These are phyloP conservation scores for Leptonema lineaticorne DNA, from an alignment of 1,140 invertebrate genomes.

Conservation along the genomic window DNA sequence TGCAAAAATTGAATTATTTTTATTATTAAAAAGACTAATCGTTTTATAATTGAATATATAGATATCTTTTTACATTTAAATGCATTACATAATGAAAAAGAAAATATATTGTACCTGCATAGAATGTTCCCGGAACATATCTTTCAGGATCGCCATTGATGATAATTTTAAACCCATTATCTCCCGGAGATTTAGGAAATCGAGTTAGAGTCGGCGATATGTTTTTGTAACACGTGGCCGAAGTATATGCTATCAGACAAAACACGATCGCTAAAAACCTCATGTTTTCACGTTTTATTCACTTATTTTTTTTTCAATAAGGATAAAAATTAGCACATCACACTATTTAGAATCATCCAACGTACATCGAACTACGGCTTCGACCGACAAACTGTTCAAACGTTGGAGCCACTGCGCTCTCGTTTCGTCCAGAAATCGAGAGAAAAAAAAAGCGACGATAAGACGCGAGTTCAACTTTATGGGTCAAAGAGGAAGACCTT, in stretches of 20 bases:
- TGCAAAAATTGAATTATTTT: too few species aligned
- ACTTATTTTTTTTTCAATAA: too few species aligned
- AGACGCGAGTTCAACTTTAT: neutral
- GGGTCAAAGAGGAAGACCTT: constrained; percentile 9
- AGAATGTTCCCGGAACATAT: constrained; percentile 76
- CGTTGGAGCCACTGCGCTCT: neutral
- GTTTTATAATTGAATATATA: too few species aligned
- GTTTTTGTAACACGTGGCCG: constrained; percentile 44
- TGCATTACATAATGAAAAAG: too few species aligned
- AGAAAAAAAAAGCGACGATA: constrained; percentile 12
- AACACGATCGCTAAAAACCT: constrained; percentile 30
- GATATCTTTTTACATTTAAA: too few species aligned
- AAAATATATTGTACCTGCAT: constrained; percentile 64
- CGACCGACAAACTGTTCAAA: neutral
- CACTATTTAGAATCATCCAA: neutral
- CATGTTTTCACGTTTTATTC: neutral
- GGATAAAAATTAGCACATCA: neutral
- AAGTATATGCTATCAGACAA: constrained; percentile 34
- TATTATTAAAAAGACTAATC: too few species aligned
- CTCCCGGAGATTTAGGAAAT: constrained; percentile 62
- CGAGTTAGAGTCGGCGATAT: constrained; percentile 46
- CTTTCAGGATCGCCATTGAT: constrained; percentile 73
- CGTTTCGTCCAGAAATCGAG: too few species aligned
- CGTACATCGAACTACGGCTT: neutral
- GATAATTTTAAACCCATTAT: constrained; percentile 78